Evolutionary conservation across 2,888 invertebrate species (phyloP).

Genomic region (Desoria tigrina): DNA sequence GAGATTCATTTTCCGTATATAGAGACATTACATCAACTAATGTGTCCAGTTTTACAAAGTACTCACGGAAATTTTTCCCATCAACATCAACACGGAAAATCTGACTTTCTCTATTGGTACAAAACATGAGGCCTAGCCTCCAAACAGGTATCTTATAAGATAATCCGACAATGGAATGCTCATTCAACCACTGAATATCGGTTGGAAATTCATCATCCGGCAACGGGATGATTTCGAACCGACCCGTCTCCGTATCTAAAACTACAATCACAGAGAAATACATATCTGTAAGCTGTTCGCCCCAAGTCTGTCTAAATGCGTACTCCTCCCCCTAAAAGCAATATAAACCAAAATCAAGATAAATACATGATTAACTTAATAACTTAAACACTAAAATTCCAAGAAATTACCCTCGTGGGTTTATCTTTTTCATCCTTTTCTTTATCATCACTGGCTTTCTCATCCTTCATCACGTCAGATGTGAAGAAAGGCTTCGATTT

Average conservation of each 20-base stretch:
- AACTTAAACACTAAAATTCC: too few relatives aligned
- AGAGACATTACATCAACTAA: too few relatives aligned
- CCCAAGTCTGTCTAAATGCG: slow-evolving; percentile 76
- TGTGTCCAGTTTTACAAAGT: too few relatives aligned
- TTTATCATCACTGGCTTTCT: slow-evolving; percentile 36
- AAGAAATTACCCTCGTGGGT: too few relatives aligned
- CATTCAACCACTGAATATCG: slow-evolving; percentile 51
- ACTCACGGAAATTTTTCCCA: slow-evolving; percentile 63
- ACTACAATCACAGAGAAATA: slow-evolving; percentile 69
- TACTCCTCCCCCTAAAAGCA: slow-evolving; percentile 69
- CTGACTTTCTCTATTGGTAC: slow-evolving; percentile 70
- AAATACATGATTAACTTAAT: too few relatives aligned
- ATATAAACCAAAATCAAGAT: slow-evolving; percentile 10
- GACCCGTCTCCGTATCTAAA: slow-evolving; percentile 66
- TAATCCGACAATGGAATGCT: slow-evolving; percentile 65
- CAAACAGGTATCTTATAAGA: slow-evolving; percentile 71
- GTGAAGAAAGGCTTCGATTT: slow-evolving; percentile 70
- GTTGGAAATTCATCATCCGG: slow-evolving; percentile 45
- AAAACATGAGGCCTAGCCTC: slow-evolving; percentile 75
- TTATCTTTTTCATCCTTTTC: not conserved
- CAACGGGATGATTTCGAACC: slow-evolving; percentile 54
- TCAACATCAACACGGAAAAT: slow-evolving; percentile 65
- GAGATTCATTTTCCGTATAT: not conserved
- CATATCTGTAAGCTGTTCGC: slow-evolving; percentile 77
- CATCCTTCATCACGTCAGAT: not conserved